Evolutionary conservation across 2,888 invertebrate genomes (phyloP).

Genomic region (Pegoplata infirma): DNA sequence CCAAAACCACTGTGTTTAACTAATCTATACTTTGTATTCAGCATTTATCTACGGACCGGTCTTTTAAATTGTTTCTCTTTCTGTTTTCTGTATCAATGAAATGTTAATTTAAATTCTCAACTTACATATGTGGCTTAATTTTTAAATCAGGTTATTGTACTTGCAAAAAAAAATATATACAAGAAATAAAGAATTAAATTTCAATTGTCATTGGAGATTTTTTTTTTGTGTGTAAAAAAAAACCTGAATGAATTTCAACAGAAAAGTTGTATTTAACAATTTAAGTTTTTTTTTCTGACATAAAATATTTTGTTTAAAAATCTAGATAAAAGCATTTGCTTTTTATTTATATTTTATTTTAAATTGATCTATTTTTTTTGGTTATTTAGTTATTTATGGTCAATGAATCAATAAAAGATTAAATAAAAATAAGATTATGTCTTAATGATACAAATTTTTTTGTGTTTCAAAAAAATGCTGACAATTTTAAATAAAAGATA

Average conservation of each 20-base stretch:
- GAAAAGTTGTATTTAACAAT: background rate
- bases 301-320: background rate
- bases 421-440: background rate
- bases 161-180: background rate
- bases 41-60: too few species aligned
- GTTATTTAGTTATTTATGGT: background rate
- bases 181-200: conserved; percentile 6
- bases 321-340: conserved; percentile 8
- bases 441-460: too few species aligned
- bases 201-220: background rate
- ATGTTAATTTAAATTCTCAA: background rate
- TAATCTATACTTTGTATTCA: too few species aligned
- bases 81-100: background rate
- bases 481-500: background rate
- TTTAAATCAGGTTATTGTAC: background rate
- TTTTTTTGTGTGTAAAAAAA: background rate
- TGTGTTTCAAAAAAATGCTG: too few species aligned
- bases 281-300: conserved; percentile 2
- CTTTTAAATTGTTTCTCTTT: background rate
- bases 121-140: background rate
- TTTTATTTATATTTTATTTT: background rate
- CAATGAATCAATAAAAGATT: background rate
- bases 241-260: conserved; percentile 21
- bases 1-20: too few species aligned
- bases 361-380: background rate